phyloP scores from a whole-genome alignment of 2,888 invertebrate species.

The Aphodius granarius region DNA sequence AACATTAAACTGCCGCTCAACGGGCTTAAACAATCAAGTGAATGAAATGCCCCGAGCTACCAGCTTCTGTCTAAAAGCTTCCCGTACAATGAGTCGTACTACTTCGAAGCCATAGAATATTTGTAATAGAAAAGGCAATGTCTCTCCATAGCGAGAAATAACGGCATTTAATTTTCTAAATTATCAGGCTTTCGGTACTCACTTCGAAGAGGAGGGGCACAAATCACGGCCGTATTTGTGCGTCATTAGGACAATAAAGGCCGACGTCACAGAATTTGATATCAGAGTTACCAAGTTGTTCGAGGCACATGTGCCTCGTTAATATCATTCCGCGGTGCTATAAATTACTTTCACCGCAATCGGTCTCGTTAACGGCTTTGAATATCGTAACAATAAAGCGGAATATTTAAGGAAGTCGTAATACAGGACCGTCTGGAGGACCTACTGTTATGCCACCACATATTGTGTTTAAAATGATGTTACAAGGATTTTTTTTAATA shows the following conservation, averaged over 20 bases:
- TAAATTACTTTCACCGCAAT: background rate
- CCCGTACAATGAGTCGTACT: background rate
- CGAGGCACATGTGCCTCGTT: background rate
- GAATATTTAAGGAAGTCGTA: background rate
- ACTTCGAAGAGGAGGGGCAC: background rate
- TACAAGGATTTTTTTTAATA: too few species aligned
- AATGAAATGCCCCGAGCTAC: background rate
- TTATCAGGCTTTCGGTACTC: background rate
- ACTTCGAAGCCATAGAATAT: background rate
- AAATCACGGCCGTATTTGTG: background rate
- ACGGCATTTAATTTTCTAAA: background rate
- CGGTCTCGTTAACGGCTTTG: background rate
- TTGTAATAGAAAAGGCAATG: background rate
- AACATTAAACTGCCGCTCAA: background rate
- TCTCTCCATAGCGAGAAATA: background rate
- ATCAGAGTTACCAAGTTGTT: background rate
- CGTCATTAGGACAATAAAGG: background rate
- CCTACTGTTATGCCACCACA: too few species aligned
- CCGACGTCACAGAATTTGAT: background rate
- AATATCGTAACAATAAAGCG: background rate
- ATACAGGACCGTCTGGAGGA: background rate
- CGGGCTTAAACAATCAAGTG: background rate
- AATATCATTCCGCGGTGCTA: background rate
- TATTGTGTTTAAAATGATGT: too few species aligned
- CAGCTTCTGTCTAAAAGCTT: background rate